Percentiles rank a stretch among this genome's conserved stretches.
phyloP scores from a whole-genome alignment of 2,888 invertebrate species.

The Liposcelis brunnea region DNA sequence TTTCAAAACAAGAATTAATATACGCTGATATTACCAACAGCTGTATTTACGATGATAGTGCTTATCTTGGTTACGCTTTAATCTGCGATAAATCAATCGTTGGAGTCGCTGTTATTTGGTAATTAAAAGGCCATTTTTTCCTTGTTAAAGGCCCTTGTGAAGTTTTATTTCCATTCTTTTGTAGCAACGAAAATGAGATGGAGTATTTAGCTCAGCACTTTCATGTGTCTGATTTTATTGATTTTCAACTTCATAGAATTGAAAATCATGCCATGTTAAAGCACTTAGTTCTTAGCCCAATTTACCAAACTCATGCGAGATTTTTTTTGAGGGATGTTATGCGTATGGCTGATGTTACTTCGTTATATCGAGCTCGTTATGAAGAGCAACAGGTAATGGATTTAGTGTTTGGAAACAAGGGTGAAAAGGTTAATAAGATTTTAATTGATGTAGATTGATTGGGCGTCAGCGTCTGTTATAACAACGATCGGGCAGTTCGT shows the following conservation, averaged over 20 bases:
- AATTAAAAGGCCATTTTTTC: no score
- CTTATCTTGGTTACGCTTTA: slow-evolving; percentile 8
- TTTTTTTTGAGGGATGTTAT: slow-evolving; percentile 44
- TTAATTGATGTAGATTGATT: slow-evolving; percentile 11
- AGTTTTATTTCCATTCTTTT: slow-evolving; percentile 5
- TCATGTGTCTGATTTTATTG: slow-evolving; percentile 16
- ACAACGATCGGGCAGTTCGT: slow-evolving; percentile 14
- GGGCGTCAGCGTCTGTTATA: slow-evolving; percentile 16
- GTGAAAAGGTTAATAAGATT: no score
- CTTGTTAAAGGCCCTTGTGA: background rate
- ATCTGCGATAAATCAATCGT: slow-evolving; percentile 11
- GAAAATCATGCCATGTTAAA: slow-evolving; percentile 25
- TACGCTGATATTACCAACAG: slow-evolving; percentile 5
- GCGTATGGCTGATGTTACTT: slow-evolving; percentile 32
- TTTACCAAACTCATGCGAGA: slow-evolving; percentile 35
- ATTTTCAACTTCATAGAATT: slow-evolving; percentile 2
- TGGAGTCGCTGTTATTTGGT: slow-evolving; percentile 13
- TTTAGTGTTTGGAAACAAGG: no score
- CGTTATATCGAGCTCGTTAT: slow-evolving; percentile 37
- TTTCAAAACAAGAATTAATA: slow-evolving; percentile 8
- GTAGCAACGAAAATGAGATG: slow-evolving; percentile 15
- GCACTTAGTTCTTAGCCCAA: slow-evolving; percentile 36
- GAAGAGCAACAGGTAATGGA: slow-evolving; percentile 21
- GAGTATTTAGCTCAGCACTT: slow-evolving; percentile 18
- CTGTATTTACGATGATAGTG: background rate